phyloP scores from a whole-genome alignment of 2,888 invertebrate genomes.

The Chromoteleia sp. region DNA sequence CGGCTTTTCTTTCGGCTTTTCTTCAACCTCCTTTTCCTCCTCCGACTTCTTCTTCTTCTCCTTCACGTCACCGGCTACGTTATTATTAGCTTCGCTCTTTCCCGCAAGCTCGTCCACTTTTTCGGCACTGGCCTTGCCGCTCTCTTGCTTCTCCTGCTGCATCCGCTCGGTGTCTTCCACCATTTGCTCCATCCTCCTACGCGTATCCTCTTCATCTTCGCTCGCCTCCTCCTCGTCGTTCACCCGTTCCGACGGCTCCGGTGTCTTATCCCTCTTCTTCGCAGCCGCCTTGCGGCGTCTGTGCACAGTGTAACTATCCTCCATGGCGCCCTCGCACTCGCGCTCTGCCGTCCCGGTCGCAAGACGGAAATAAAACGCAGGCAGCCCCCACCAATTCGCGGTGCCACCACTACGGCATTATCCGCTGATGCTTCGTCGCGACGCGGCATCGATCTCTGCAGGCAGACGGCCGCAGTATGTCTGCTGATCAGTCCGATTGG shows the following conservation, averaged over 20 bases:
- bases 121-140: conserved; percentile 11
- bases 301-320: conserved; percentile 83
- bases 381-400: conserved; percentile 77
- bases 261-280: conserved; percentile 80
- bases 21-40: conserved; percentile 35
- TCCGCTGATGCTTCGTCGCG: conserved; percentile 72
- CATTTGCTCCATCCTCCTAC: conserved; percentile 80
- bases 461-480: conserved; percentile 26
- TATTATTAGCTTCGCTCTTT: conserved; percentile 56
- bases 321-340: conserved; percentile 76
- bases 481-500: neutral
- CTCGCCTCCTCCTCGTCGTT: conserved; percentile 63
- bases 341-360: conserved; percentile 66
- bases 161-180: conserved; percentile 81
- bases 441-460: conserved; percentile 75
- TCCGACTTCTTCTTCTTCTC: conserved; percentile 51
- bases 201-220: conserved; percentile 77
- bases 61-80: conserved; percentile 51
- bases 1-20: conserved; percentile 8
- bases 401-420: conserved; percentile 39
- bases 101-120: conserved; percentile 28
- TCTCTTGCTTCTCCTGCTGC: conserved; percentile 35
- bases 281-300: conserved; percentile 81
- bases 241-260: conserved; percentile 74
- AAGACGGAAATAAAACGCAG: conserved; percentile 82